Evolutionary conservation across 2,113 vertebrate genomes (phyloP).

Genomic region (Mus spicilegus): DNA sequence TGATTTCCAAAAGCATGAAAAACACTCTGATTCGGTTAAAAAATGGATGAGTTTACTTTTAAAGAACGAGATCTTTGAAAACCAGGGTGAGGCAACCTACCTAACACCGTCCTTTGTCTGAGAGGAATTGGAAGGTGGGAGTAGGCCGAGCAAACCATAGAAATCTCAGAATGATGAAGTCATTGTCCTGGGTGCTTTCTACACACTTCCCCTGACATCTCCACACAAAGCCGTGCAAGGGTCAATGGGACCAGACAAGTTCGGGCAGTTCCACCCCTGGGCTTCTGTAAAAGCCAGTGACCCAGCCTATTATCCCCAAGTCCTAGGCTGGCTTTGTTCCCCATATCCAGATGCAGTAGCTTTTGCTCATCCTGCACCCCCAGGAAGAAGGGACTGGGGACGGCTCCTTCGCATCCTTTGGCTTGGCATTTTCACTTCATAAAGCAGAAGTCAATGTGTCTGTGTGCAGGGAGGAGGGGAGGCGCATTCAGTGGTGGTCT

Average conservation of each 20-base stretch:
- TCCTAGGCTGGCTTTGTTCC: conserved; percentile 93
- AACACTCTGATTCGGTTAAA: conserved; percentile 25
- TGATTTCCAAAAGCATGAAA: conserved; percentile 36
- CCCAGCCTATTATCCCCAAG: conserved; percentile 89
- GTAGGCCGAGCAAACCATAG: conserved; percentile 76
- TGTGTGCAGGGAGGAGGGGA: conserved; percentile 92
- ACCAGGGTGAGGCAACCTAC: conserved; percentile 26
- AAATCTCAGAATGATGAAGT: conserved; percentile 88
- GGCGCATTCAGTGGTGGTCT: conserved; percentile 96
- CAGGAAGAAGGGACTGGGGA: conserved; percentile 91
- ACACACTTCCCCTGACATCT: conserved; percentile 93
- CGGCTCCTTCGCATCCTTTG: conserved; percentile 93
- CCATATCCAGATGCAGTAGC: conserved; percentile 93
- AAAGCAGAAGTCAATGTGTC: conserved; percentile 98
- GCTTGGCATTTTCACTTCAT: conserved; percentile 96
- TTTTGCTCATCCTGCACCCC: conserved; percentile 81
- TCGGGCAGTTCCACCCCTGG: conserved; percentile 90
- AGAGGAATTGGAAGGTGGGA: conserved; percentile 17
- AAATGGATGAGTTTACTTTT: conserved; percentile 64
- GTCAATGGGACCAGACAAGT: conserved; percentile 95
- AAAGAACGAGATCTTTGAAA: conserved; percentile 74
- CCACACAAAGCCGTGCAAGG: conserved; percentile 92
- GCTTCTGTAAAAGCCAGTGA: conserved; percentile 90
- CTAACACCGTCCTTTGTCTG: conserved; percentile 70
- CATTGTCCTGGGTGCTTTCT: conserved; percentile 88